A percentile compares a stretch with the other conserved stretches of the same genome.
These are phyloP conservation scores for Coreius guichenoti DNA, from an alignment of 2,797 vertebrate genomes.

Conservation along the genomic window DNA sequence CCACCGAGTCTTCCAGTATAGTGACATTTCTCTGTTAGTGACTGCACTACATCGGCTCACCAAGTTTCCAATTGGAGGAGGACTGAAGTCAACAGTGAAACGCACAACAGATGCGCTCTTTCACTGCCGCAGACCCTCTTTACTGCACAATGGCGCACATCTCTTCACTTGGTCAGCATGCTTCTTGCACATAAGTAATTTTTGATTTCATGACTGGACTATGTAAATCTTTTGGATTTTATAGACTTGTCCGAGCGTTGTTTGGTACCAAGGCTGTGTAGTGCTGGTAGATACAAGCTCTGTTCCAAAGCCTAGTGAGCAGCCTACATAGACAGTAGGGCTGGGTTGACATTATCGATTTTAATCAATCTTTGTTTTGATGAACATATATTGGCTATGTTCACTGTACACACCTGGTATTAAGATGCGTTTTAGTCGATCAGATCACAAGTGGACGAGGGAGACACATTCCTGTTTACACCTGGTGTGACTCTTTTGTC, in stretches of 20 bases:
- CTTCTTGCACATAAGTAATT: slow-evolving; percentile 19
- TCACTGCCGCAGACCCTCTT: not conserved
- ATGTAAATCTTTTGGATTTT: not conserved
- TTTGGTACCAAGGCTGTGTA: not conserved
- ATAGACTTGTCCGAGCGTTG: not conserved
- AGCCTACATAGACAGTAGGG: not conserved
- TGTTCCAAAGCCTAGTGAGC: slow-evolving; percentile 23
- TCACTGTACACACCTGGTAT: not conserved
- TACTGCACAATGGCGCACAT: not conserved
- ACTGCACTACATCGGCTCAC: not conserved
- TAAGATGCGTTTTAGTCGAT: not conserved
- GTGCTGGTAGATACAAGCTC: not conserved
- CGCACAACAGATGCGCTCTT: not conserved
- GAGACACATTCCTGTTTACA: not conserved
- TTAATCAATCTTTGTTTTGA: not conserved
- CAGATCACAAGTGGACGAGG: not conserved
- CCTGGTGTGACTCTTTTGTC: not conserved
- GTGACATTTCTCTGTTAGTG: not conserved
- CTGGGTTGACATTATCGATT: not conserved
- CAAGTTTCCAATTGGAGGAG: not conserved
- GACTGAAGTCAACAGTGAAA: not conserved
- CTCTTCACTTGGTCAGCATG: slow-evolving; percentile 11
- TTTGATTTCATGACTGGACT: not conserved
- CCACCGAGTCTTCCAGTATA: slow-evolving; percentile 15
- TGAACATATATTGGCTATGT: not conserved